Conservation (phyloP, 2,113 vertebrate species). For the Amblyopsis rosae region DNA sequence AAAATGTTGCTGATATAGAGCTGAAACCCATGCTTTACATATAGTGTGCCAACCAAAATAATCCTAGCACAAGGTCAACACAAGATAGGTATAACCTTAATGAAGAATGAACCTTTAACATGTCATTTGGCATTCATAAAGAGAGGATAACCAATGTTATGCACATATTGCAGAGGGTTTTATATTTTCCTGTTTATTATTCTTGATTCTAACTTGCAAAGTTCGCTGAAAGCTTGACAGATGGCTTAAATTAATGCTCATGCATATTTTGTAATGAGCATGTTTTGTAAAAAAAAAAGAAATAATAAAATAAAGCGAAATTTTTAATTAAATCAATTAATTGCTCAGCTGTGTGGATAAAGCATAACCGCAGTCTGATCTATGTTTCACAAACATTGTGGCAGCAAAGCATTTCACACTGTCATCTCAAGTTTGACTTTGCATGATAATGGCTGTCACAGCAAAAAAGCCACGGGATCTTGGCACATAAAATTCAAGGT, state of each 20-base stretch:
- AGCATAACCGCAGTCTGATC: slow-evolving; percentile 8
- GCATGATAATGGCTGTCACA: slow-evolving; percentile 13
- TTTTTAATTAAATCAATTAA: too few relatives aligned
- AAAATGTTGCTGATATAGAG: slow-evolving; percentile 43
- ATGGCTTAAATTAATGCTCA: too few relatives aligned
- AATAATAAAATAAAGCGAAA: too few relatives aligned
- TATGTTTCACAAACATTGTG: background rate
- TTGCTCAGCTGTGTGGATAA: background rate
- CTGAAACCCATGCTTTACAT: slow-evolving; percentile 35
- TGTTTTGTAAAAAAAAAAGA: too few relatives aligned
- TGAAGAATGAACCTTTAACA: background rate
- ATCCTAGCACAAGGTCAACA: slow-evolving; percentile 14
- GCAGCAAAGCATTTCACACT: background rate
- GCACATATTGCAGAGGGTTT: background rate
- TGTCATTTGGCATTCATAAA: background rate
- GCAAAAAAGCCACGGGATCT: slow-evolving; percentile 9
- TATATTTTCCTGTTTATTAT: background rate
- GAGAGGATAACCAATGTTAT: background rate
- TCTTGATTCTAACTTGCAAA: too few relatives aligned
- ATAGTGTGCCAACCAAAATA: slow-evolving; percentile 25
- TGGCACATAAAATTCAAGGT: slow-evolving; percentile 22
- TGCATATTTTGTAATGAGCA: too few relatives aligned
- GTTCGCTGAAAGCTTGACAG: too few relatives aligned
- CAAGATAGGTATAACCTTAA: slow-evolving; percentile 19
- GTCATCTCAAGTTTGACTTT: slow-evolving; percentile 6